Evolutionary conservation across 30 jellyfish, hydroid and myxozoan species (phyloP), one percentile per base, ranked within the genome.

Genomic region (Turritopsis dohrnii): DNA sequence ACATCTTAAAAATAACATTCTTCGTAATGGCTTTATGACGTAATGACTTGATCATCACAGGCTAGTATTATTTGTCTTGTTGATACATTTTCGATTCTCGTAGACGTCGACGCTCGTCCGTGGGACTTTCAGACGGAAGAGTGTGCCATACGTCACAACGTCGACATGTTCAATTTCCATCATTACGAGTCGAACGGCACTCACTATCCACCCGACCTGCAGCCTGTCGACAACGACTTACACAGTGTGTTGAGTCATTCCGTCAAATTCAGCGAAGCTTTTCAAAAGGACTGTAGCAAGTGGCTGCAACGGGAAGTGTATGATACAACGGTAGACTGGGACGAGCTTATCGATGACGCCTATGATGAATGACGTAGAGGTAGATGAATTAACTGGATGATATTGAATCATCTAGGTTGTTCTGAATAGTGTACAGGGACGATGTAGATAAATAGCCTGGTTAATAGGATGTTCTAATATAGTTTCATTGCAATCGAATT

Each of bases 71-170:
- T 74, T 74, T 22, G 13, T 4, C 18, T 21, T 21, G 5, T 30
- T 17, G 8, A 7, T 31, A n/a, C 29, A 31, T 73, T 75, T 76
- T 22, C 60, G 20, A 16, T 0, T 16, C 28, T 13, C 72, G 13
- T 80, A 93, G 98, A 93, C 75, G 84, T 88, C 31, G 98, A 93
- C 66, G 96, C 98, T 54, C 94, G 98, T 21, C 98, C 98, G 23
- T 93, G 98, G 98, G 98, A 93, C 73, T 93, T 93, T 77, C 98
- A 93, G 71, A 93, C 98, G 1, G 98, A 93, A 75, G 98, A 93
- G 71, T 93, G 98, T 84, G 96, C 98, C 72, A 65, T 93, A 65
- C 96, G 98, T 76, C 98, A 93, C 84, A 93, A 88, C 53, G 98
- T 93, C n/a, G 98, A 93, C 79, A 73, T 93, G 27, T 93, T 93